Percentiles rank a stretch among this genome's conserved stretches.
phyloP scores from a whole-genome alignment of 2,113 vertebrate genomes.

The Rhipidura dahli region DNA sequence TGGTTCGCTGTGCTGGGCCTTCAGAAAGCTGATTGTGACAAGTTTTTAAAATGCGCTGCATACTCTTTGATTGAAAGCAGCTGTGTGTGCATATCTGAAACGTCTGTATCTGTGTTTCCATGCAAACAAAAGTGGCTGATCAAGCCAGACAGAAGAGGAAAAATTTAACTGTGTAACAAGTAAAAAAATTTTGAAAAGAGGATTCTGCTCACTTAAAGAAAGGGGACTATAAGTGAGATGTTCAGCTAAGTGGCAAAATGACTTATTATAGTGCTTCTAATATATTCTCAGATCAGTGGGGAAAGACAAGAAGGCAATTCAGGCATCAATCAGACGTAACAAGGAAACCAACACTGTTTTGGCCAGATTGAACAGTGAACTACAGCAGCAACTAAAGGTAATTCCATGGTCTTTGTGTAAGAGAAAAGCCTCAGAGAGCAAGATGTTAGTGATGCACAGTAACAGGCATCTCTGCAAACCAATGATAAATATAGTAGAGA shows the following conservation, averaged over 20 bases:
- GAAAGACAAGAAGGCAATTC: slow-evolving; percentile 98
- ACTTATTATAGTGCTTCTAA: background rate
- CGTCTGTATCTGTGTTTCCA: background rate
- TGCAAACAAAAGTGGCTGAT: background rate
- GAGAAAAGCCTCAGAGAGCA: background rate
- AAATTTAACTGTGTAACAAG: background rate
- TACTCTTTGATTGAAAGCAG: background rate
- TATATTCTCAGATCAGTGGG: slow-evolving; percentile 87
- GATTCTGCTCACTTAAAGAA: background rate
- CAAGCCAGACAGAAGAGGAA: background rate
- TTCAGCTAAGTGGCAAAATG: background rate
- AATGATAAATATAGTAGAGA: background rate
- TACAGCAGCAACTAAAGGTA: slow-evolving; percentile 98
- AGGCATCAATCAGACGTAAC: slow-evolving; percentile 98
- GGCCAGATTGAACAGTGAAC: slow-evolving; percentile 96
- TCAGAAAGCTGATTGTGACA: background rate
- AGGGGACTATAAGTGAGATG: background rate
- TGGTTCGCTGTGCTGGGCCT: background rate
- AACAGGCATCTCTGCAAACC: background rate
- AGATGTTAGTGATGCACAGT: background rate
- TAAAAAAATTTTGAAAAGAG: background rate
- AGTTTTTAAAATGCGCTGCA: background rate
- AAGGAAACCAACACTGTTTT: slow-evolving; percentile 98
- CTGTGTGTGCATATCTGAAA: background rate
- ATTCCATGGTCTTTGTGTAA: background rate